Evolutionary conservation across 1,140 invertebrate genomes (phyloP), one percentile per base, ranked within the genome.

Genomic region (Cyclina sinensis): DNA sequence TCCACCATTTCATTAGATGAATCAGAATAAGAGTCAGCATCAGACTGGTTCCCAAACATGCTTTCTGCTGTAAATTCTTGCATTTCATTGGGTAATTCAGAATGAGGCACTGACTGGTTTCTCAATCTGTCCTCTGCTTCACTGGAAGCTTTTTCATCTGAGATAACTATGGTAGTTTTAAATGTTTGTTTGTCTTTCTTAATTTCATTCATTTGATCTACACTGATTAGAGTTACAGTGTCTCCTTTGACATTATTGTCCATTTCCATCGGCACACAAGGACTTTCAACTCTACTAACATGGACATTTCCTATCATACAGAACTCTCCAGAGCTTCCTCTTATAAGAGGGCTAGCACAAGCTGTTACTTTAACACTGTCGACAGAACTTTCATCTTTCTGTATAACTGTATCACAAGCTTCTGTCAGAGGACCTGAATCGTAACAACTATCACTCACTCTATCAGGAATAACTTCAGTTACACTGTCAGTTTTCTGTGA

Each of bases 171-270:
- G 11, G 21, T 37, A 18, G 32, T 1, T 4, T 70, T 30, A 21
- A 3, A 5, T 3, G 3, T 1, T 37, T 16, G 9, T 37, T n/a
- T 70, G 4, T 70, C 46, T 73, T 24, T 48, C 65, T 84, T 3
- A 30, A 70, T 48, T 9, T 84, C 81, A 43, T 70, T 68, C 24
- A 73, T 37, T 39, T 68, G 62, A 16, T 84, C 65, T 32, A 70
- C 43, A 84, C 65, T 84, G 39, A 73, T 84, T 51, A 84, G 5
- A 11, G 65, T 70, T 70, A 84, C 35, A 24, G 81, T 18, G 46
- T 81, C 32, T 21, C 37, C 46, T 2, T 5, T 30, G 4, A 70
- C 24, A 51, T n/a, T 21, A 14, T 48, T 32, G 5, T 70, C 39
- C 27, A 18, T 14, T 16, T 30, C 27, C 37, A 84, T 48, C 27